Conservation (phyloP, 2,113 vertebrate species). For the Aviceda subcristata region DNA sequence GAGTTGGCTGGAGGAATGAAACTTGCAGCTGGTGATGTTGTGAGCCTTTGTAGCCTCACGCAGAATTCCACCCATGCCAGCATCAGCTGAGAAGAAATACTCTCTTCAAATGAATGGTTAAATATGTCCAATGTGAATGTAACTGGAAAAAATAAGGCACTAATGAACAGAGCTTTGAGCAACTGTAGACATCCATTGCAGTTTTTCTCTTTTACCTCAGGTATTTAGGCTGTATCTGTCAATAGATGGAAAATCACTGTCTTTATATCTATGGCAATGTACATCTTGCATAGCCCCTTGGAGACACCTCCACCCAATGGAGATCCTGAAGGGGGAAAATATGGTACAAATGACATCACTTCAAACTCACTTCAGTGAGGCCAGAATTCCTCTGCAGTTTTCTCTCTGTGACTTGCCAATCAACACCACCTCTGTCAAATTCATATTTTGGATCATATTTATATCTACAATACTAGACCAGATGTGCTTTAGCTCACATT, state of each 20-base stretch:
- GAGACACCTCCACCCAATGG: neutral
- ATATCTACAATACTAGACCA: neutral
- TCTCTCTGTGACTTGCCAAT: neutral
- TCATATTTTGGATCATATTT: neutral
- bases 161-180: neutral
- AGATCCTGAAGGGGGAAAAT: neutral
- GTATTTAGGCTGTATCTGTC: neutral
- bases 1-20: neutral
- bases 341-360: neutral
- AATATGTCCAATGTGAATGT: neutral
- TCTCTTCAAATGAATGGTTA: neutral
- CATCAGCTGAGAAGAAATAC: neutral
- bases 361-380: neutral
- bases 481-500: neutral
- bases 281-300: neutral
- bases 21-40: neutral
- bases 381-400: neutral
- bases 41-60: neutral
- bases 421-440: neutral
- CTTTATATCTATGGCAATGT: neutral
- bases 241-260: neutral
- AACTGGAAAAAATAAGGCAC: neutral
- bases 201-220: neutral
- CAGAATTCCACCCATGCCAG: neutral
- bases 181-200: neutral